A percentile compares a stretch with the other conserved stretches of the same genome.
Conservation (phyloP, 1,140 invertebrate genomes). For the Phymastichus coffea region DNA sequence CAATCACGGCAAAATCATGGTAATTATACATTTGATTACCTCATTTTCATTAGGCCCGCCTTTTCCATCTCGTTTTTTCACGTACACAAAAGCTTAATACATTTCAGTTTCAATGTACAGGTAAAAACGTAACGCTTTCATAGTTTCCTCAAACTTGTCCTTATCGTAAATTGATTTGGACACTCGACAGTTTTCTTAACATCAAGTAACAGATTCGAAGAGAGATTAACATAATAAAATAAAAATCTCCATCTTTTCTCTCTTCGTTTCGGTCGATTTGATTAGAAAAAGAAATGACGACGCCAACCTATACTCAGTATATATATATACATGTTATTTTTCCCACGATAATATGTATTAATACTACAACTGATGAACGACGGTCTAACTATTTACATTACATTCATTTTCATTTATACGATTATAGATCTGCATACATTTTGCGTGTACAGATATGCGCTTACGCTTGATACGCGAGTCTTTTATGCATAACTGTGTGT, state of each 20-base stretch:
- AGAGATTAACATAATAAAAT: neutral
- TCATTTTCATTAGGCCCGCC: too few relatives aligned
- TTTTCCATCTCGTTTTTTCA: too few relatives aligned
- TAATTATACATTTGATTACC: too few relatives aligned
- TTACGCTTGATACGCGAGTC: neutral
- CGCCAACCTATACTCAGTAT: neutral
- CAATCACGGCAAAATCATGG: too few relatives aligned
- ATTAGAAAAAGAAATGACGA: neutral
- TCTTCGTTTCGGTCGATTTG: neutral
- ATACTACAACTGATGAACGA: constrained; percentile 3
- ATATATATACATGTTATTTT: constrained; percentile 11
- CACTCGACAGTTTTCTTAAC: too few relatives aligned
- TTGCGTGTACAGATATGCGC: constrained; percentile 25
- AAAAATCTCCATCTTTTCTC: constrained; percentile 6
- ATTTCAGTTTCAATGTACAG: too few relatives aligned
- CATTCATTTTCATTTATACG: constrained; percentile 36
- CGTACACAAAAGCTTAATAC: too few relatives aligned
- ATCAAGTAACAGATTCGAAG: neutral
- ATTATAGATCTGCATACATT: constrained; percentile 31
- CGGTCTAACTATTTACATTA: constrained; percentile 45
- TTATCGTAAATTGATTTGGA: too few relatives aligned
- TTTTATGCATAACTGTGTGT: constrained; percentile 6
- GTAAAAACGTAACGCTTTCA: too few relatives aligned
- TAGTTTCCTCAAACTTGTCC: too few relatives aligned
- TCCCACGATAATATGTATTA: constrained; percentile 5